A percentile compares a stretch with the other conserved stretches of the same genome.
Conservation (phyloP, 2,888 invertebrate species). For the Norana najaformis region DNA sequence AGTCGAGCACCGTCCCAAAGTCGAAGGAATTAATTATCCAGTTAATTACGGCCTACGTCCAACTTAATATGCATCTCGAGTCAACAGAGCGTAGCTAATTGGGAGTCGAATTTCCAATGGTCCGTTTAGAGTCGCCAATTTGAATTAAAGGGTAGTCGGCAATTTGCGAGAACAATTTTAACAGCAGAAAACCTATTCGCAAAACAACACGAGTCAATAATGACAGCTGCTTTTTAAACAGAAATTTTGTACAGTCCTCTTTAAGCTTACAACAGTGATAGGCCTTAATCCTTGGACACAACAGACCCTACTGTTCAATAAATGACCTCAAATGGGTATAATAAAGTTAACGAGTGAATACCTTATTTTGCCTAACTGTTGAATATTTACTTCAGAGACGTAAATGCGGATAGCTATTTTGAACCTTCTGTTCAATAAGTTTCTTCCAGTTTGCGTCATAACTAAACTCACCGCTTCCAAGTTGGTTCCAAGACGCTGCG, state of each 20-base stretch:
- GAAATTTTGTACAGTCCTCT: too few species aligned
- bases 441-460: background rate
- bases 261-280: too few species aligned
- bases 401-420: background rate
- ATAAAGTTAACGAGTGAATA: too few species aligned
- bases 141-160: background rate
- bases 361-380: too few species aligned
- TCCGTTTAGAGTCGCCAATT: background rate
- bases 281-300: too few species aligned
- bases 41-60: background rate
- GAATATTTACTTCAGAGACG: background rate
- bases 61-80: background rate
- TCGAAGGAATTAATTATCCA: background rate
- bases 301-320: too few species aligned
- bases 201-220: background rate
- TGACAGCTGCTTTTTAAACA: background rate
- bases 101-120: background rate
- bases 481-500: slow-evolving; percentile 92
- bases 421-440: background rate
- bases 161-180: background rate
- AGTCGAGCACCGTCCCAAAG: too few species aligned
- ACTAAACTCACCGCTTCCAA: slow-evolving; percentile 74
- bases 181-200: background rate
- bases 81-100: background rate
- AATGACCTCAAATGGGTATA: too few species aligned